Conservation (phyloP, 2,888 invertebrate species). For the Psococerastis gibbosa region DNA sequence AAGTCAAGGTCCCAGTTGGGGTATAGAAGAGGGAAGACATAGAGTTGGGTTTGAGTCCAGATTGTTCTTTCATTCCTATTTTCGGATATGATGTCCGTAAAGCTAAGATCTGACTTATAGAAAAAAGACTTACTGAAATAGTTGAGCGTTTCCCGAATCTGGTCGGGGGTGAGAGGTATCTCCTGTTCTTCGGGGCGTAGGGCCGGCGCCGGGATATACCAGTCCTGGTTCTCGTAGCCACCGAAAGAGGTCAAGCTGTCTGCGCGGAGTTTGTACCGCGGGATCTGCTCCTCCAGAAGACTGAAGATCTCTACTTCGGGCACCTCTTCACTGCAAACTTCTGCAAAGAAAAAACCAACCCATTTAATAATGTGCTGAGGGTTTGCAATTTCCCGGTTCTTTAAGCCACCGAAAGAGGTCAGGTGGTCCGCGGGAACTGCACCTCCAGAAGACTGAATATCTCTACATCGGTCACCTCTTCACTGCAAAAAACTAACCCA, state of each 20-base stretch:
- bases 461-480: constrained; percentile 87
- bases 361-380: too few species aligned
- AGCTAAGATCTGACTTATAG: background rate
- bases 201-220: constrained; percentile 82
- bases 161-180: constrained; percentile 69
- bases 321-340: constrained; percentile 82
- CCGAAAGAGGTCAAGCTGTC: constrained; percentile 85
- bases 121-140: constrained; percentile 75
- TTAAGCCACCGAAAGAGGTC: constrained; percentile 85
- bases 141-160: constrained; percentile 89
- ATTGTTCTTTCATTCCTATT: too few species aligned
- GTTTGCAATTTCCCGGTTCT: constrained; percentile 82
- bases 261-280: constrained; percentile 80
- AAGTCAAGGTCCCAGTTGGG: too few species aligned
- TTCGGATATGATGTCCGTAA: too few species aligned
- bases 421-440: constrained; percentile 88
- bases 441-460: constrained; percentile 88
- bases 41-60: too few species aligned
- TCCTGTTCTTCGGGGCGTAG: constrained; percentile 51
- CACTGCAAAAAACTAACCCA: too few species aligned
- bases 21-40: too few species aligned
- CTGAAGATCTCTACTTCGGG: constrained; percentile 94
- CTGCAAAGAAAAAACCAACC: constrained; percentile 38
- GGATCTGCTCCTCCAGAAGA: constrained; percentile 85
- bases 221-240: constrained; percentile 86